Evolutionary conservation across 2,888 invertebrate species (phyloP).

Genomic region (Tolmerus cingulatus): DNA sequence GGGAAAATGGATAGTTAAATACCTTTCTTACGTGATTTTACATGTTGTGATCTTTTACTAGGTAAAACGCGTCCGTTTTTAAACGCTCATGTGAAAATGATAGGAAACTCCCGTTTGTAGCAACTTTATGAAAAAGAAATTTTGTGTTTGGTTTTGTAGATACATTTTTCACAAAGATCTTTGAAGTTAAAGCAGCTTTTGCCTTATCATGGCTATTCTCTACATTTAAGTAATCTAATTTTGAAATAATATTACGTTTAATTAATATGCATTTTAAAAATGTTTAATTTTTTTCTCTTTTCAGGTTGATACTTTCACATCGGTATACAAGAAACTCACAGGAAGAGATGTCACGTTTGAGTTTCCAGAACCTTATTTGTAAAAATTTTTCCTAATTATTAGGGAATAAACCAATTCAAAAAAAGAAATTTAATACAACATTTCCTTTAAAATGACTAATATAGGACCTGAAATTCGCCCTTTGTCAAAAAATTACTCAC

Average conservation of each 20-base stretch:
- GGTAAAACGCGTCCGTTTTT: no score
- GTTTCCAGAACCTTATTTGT: constrained; percentile 98
- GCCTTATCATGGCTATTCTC: no score
- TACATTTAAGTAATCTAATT: no score
- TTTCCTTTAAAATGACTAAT: background rate
- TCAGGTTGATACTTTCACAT: constrained; percentile 96
- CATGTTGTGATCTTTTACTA: no score
- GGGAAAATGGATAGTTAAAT: no score
- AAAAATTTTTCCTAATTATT: constrained; percentile 51
- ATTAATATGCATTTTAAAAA: background rate
- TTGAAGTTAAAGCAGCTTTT: no score
- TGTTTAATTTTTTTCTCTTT: constrained; percentile 59
- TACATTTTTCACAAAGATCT: no score
- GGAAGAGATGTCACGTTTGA: constrained; percentile 99
- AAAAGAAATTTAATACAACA: background rate
- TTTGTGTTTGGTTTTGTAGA: no score
- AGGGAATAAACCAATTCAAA: constrained; percentile 15
- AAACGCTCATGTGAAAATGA: no score
- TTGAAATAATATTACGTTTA: background rate
- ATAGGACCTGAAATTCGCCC: background rate
- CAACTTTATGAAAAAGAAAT: no score
- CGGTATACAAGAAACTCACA: constrained; percentile 98
- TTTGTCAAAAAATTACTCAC: background rate
- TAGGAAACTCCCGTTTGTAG: no score
- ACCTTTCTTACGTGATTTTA: no score